Conservation (phyloP, 1,140 invertebrate species). For the Zaprionus tsacasi region DNA sequence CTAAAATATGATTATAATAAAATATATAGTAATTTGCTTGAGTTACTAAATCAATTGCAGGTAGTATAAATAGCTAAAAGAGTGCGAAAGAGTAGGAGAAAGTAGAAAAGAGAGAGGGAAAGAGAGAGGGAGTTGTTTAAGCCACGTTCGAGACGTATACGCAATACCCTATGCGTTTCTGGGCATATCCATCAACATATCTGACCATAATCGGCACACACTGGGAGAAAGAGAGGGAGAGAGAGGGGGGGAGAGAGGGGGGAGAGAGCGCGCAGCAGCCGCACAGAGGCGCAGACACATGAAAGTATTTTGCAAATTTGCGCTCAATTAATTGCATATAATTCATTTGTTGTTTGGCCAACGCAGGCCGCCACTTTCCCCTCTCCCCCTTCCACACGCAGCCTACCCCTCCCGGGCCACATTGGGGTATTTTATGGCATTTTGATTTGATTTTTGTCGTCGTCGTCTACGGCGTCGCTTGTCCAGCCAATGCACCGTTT, state of each 20-base stretch:
- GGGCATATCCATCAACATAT: constrained; percentile 73
- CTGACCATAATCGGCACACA: constrained; percentile 39
- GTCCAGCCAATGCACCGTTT: constrained; percentile 41
- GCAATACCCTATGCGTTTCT: constrained; percentile 40
- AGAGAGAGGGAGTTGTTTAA: not conserved
- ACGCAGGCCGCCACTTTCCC: constrained; percentile 11
- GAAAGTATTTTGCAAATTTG: constrained; percentile 83
- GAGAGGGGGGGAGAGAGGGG: no score
- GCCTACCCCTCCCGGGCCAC: constrained; percentile 13
- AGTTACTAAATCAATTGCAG: constrained; percentile 41
- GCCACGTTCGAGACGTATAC: constrained; percentile 49
- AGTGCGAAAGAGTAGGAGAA: not conserved
- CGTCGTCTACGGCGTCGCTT: constrained; percentile 34
- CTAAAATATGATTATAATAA: not conserved
- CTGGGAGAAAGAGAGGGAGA: not conserved
- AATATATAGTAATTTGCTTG: not conserved
- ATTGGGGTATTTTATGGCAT: constrained; percentile 79
- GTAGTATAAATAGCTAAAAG: not conserved
- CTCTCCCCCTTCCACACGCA: not conserved
- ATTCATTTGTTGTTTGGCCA: constrained; percentile 74
- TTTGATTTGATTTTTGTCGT: constrained; percentile 80
- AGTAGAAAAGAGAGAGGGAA: not conserved
- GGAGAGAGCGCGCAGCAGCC: no score
- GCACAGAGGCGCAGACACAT: constrained; percentile 57
- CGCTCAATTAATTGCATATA: constrained; percentile 83